Evolutionary conservation across 2,797 vertebrate genomes (phyloP), one percentile per base, ranked within the genome.

Genomic region (Agapornis canus): DNA sequence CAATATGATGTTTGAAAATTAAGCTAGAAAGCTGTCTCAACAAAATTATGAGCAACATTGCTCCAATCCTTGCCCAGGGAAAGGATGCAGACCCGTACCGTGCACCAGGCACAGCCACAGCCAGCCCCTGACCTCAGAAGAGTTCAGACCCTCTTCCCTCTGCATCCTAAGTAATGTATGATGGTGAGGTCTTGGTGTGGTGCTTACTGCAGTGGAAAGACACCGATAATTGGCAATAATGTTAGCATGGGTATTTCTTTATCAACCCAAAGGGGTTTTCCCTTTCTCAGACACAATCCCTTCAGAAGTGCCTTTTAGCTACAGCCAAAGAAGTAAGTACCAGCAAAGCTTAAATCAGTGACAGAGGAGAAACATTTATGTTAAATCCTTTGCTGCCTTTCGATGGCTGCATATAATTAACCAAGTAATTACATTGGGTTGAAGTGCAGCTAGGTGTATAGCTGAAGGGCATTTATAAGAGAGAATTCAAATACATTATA

Each of bases 141-240:
- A 52, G 6, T 23, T 75, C 20, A 71, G 25, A 78, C 11, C 12
- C 40, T 85, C 14, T 27, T 75, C 14, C 42, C 21, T 52, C 47
- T 45, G 22, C 2, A 1, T 80, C 49, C 71, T 22, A 20, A 39
- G 27, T 54, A 94, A 45, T 14, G 11, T 17, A 0, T 39, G 11
- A 18, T 57, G 45, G 8, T 49, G n/a, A 52, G 31, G 14, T 57
- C 11, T 27, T 42, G 80, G 72, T 76, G 65, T 64, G n/a, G 63
- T 84, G 93, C 57, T 94, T 65, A 93, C 92, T 92, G 92, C 89
- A 94, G 89, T 64, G 88, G 64, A 92, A 95, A 90, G 64, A 40
- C 61, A 78, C 7, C 73, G 56, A 65, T n/a, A 51, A 8, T 49
- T n/a, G 68, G 35, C 26, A 80, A 59, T 68, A 57, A 18, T 82